A percentile compares a stretch with the other conserved stretches of the same genome.
These are phyloP conservation scores for Xestia xanthographa DNA, from an alignment of 2,888 invertebrate species.

Conservation along the genomic window DNA sequence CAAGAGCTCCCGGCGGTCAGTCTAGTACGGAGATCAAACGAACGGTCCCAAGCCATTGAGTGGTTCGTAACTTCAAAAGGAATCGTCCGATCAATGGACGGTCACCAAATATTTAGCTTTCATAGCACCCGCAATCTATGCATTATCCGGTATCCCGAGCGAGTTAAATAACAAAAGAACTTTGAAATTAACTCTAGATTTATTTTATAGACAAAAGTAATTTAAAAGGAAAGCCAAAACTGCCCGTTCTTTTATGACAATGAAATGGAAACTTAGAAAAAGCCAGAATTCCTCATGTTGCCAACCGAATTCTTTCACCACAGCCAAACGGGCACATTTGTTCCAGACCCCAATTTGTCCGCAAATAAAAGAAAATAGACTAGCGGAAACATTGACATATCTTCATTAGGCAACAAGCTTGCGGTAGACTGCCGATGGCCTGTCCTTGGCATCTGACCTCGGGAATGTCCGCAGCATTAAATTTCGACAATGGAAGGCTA, in stretches of 20 bases:
- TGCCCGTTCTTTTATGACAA: not conserved
- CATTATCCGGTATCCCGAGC: not conserved
- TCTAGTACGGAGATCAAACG: conserved; percentile 30
- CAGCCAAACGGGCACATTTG: conserved; percentile 1
- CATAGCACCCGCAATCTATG: not conserved
- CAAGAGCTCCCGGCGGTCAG: conserved; percentile 20
- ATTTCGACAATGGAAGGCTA: conserved; percentile 29
- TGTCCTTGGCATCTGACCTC: conserved; percentile 56
- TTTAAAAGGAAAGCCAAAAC: not conserved
- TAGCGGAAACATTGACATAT: conserved; percentile 41
- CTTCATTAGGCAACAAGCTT: conserved; percentile 44
- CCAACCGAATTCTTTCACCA: conserved; percentile 10
- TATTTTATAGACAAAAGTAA: not conserved
- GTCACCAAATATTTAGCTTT: conserved; percentile 5
- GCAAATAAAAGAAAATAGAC: conserved; percentile 46
- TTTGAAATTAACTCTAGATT: conserved; percentile 2
- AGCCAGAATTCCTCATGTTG: not conserved
- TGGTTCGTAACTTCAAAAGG: conserved; percentile 25
- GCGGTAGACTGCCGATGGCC: conserved; percentile 47
- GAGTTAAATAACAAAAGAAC: not conserved
- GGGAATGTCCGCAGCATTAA: conserved; percentile 49
- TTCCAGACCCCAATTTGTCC: conserved; percentile 29
- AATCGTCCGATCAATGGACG: conserved; percentile 11
- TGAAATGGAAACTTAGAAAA: not conserved
- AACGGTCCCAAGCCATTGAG: conserved; percentile 11